Conservation (phyloP, 2,797 vertebrate species). For the Periparus ater region DNA sequence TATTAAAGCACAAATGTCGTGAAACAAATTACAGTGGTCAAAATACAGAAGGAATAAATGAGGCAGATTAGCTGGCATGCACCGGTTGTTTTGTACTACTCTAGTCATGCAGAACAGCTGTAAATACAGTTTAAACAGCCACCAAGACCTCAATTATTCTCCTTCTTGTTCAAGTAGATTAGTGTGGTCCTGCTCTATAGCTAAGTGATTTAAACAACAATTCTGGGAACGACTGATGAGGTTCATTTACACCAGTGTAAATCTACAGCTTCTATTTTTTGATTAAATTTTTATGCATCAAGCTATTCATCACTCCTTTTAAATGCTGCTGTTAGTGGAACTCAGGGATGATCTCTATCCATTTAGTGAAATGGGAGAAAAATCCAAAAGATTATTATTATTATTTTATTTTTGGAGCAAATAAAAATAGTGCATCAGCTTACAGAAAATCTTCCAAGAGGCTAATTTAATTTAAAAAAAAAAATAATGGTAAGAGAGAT, state of each 20-base stretch:
- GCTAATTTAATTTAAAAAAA: neutral
- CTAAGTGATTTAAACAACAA: conserved; percentile 25
- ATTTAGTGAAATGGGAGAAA: neutral
- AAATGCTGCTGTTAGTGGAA: neutral
- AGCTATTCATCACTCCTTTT: neutral
- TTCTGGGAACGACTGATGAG: neutral
- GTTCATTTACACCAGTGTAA: conserved; percentile 2
- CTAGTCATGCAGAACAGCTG: conserved; percentile 8
- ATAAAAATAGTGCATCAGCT: neutral
- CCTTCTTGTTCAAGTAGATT: conserved; percentile 5
- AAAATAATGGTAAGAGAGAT: neutral
- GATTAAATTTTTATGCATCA: conserved; percentile 13
- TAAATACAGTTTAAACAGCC: conserved; percentile 24
- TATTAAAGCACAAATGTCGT: neutral
- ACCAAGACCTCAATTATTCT: conserved; percentile 33
- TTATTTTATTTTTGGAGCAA: neutral
- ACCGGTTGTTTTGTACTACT: neutral
- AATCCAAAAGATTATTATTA: neutral
- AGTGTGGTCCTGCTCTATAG: neutral
- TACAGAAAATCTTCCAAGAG: neutral
- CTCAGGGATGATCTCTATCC: neutral
- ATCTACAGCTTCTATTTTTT: neutral
- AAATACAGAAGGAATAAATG: conserved; percentile 5
- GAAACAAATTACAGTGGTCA: conserved; percentile 24
- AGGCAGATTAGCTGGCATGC: neutral